These are phyloP conservation scores for Pseudoips prasinana DNA, from an alignment of 2,888 invertebrate species.

Conservation along the genomic window DNA sequence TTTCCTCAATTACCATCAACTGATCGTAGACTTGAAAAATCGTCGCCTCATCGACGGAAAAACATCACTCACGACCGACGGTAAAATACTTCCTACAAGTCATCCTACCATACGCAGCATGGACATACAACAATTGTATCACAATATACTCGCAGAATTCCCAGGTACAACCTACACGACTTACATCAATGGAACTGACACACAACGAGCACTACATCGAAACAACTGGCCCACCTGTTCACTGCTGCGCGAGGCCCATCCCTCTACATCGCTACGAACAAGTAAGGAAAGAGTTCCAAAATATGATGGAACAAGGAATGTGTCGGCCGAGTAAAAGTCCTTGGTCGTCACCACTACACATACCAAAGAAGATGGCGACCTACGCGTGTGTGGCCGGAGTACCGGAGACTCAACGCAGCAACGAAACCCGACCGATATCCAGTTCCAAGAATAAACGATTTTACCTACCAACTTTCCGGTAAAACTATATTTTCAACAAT, in stretches of 20 bases:
- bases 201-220: not conserved
- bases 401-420: not conserved
- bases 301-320: conserved; percentile 2
- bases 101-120: not conserved
- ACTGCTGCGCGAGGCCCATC: not conserved
- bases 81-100: not conserved
- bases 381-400: conserved; percentile 3
- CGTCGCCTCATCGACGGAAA: not conserved
- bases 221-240: not conserved
- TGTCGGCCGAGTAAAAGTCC: conserved; percentile 2
- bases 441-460: not conserved
- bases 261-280: conserved; percentile 1
- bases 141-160: not conserved
- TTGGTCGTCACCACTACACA: conserved; percentile 1
- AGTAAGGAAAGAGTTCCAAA: not conserved
- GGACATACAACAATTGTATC: not conserved
- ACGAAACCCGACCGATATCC: conserved; percentile 2
- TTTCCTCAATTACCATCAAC: not conserved
- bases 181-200: not conserved
- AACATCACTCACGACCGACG: not conserved
- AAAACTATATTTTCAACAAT: conserved; percentile 1
- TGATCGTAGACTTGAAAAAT: not conserved
- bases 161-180: too few relatives aligned
- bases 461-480: not conserved
- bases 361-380: not conserved